Percentiles rank a stretch among this genome's conserved stretches.
phyloP scores from a whole-genome alignment of 2,888 invertebrate genomes.

The Andrena flavipes region DNA sequence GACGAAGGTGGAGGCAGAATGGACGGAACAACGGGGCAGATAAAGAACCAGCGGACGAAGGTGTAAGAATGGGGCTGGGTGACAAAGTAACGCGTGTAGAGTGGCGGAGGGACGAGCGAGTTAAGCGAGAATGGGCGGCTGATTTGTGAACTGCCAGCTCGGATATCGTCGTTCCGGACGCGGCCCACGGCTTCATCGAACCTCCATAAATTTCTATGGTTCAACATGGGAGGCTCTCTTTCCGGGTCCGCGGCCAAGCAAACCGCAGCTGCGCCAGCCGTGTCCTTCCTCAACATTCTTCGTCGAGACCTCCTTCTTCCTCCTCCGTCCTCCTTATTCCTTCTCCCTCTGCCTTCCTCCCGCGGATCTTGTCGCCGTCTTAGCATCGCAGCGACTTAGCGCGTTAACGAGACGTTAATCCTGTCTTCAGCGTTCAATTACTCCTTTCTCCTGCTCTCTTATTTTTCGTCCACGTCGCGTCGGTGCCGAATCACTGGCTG shows the following conservation, averaged over 20 bases:
- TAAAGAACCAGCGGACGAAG: slow-evolving; percentile 48
- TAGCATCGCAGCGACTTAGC: neutral
- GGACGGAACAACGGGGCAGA: slow-evolving; percentile 31
- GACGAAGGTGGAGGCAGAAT: slow-evolving; percentile 5
- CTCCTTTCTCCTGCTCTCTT: neutral
- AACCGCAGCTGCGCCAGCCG: slow-evolving; percentile 50
- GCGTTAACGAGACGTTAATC: slow-evolving; percentile 34
- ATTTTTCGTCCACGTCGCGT: neutral
- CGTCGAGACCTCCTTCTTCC: slow-evolving; percentile 11
- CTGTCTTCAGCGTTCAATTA: neutral
- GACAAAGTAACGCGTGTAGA: slow-evolving; percentile 40
- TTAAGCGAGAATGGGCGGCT: slow-evolving; percentile 64
- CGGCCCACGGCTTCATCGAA: slow-evolving; percentile 69
- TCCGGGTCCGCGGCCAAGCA: slow-evolving; percentile 58
- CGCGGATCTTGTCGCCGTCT: slow-evolving; percentile 9
- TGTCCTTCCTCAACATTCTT: slow-evolving; percentile 59
- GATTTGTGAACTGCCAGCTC: slow-evolving; percentile 59
- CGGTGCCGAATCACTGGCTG: neutral
- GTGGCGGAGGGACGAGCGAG: slow-evolving; percentile 43
- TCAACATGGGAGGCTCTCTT: slow-evolving; percentile 64
- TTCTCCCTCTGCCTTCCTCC: neutral
- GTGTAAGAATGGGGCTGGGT: slow-evolving; percentile 47
- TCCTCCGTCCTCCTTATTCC: neutral
- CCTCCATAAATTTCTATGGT: slow-evolving; percentile 67
- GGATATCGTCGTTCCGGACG: slow-evolving; percentile 65